Evolutionary conservation across 2,113 vertebrate species (phyloP).

Genomic region (Trematomus loennbergii): DNA sequence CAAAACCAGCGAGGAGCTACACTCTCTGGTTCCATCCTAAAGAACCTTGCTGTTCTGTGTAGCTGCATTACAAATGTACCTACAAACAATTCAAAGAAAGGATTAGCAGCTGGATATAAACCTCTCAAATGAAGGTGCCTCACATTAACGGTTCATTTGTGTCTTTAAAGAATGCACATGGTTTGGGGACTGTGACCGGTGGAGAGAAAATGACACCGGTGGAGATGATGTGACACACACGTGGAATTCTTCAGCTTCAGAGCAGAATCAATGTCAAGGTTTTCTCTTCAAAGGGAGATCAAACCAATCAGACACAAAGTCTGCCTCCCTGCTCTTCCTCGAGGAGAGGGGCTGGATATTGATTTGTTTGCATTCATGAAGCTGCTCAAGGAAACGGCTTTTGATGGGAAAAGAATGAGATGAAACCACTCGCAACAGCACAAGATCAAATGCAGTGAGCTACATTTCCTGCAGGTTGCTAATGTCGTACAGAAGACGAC

Average conservation of each 20-base stretch:
- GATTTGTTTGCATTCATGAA: constrained; percentile 30
- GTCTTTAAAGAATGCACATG: not conserved
- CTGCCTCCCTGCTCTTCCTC: not conserved
- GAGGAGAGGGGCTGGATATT: not conserved
- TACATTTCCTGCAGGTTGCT: not conserved
- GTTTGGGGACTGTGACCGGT: not conserved
- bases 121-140: not conserved
- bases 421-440: rapidly evolving
- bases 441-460: not conserved
- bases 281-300: constrained; percentile 20
- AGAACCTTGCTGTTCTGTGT: not conserved
- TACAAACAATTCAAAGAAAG: not conserved
- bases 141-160: not conserved
- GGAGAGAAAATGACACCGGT: not conserved
- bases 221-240: not conserved
- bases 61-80: not conserved
- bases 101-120: not conserved
- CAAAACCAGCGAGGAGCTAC: not conserved
- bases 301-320: constrained; percentile 16
- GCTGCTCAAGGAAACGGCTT: not conserved
- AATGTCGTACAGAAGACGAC: not conserved
- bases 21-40: not conserved
- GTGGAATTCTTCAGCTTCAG: constrained; percentile 7
- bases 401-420: constrained; percentile 2
- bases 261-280: not conserved